Evolutionary conservation across 2,888 invertebrate genomes (phyloP), one percentile per base, ranked within the genome.

Genomic region (Stenotaenia linearis): DNA sequence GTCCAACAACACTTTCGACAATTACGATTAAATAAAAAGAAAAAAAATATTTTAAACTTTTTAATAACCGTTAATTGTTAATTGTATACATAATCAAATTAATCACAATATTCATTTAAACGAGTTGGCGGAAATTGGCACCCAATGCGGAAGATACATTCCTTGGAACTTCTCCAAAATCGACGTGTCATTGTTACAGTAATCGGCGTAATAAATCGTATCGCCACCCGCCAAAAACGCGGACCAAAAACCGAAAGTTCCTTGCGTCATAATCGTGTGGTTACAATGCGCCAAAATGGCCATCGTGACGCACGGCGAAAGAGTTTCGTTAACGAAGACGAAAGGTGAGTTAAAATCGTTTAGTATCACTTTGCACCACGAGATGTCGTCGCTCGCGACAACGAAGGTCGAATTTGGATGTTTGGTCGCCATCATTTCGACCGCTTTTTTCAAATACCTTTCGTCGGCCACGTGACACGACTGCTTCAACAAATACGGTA

Each of bases 161-260:
- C 37, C 75, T 25, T 56, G 32, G 28, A 74, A 80, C 30, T 78
- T 80, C 28, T 18, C 18, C 32, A 80, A 37, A 23, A 80, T 12
- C 0, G 23, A 18, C 23, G 77, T 77, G 45, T 77, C 7, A 7
- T 45, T 45, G 28, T 28, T 28, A n/a, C 77, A 77, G 37, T 77
- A 77, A 45, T 77, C 45, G 9, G 37, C 3, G 45, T 40, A 40
- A 23, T 40, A 77, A 7, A 83, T 80, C 5, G 82, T 82, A 15
- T 82, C 81, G 1, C 84, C 84, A 0, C 84, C 84, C 15, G 84
- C 81, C 23, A 85, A 76, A 81, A 83, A 85, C 1, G 83, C 85
- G 10, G 83, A 83, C 85, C 85, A 85, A 83, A 84, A 85, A 0
- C 85, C 84, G 80, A 83, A 85, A 5, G 84, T 83, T 6, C 85